These are phyloP conservation scores for Hozukius guyotensis DNA, from an alignment of 2,797 vertebrate species.

Conservation along the genomic window DNA sequence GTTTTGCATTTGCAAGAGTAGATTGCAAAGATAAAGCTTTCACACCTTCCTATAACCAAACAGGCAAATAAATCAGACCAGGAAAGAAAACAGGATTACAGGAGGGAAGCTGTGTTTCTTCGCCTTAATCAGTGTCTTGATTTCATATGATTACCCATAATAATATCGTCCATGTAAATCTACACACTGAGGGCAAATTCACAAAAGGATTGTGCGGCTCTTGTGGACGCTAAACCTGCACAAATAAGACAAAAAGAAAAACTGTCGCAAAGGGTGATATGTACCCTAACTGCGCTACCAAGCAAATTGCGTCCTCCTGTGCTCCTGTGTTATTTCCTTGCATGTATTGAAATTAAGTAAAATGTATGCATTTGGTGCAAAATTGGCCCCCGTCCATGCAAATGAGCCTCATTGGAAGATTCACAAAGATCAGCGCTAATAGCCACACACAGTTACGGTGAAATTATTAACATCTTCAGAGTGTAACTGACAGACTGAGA, in stretches of 20 bases:
- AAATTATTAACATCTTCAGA: neutral
- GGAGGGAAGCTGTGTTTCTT: neutral
- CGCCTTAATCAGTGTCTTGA: slow-evolving; percentile 3
- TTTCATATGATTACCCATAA: neutral
- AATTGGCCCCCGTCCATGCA: neutral
- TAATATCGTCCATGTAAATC: neutral
- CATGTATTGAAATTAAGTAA: neutral
- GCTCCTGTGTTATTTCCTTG: neutral
- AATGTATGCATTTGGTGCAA: neutral
- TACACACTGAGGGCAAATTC: neutral
- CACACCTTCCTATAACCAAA: neutral
- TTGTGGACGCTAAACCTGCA: neutral
- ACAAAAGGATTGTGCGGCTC: neutral
- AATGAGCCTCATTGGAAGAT: neutral
- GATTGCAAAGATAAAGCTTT: neutral
- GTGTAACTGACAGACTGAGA: neutral
- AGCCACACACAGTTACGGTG: neutral
- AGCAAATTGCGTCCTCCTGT: neutral
- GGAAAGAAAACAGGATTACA: neutral
- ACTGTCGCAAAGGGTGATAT: neutral
- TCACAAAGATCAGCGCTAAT: neutral
- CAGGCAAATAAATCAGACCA: neutral
- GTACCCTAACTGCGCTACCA: neutral
- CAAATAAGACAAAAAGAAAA: neutral
- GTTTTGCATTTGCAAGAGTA: neutral